phyloP scores from a whole-genome alignment of 2,113 vertebrate genomes.

The Leptosomus discolor region DNA sequence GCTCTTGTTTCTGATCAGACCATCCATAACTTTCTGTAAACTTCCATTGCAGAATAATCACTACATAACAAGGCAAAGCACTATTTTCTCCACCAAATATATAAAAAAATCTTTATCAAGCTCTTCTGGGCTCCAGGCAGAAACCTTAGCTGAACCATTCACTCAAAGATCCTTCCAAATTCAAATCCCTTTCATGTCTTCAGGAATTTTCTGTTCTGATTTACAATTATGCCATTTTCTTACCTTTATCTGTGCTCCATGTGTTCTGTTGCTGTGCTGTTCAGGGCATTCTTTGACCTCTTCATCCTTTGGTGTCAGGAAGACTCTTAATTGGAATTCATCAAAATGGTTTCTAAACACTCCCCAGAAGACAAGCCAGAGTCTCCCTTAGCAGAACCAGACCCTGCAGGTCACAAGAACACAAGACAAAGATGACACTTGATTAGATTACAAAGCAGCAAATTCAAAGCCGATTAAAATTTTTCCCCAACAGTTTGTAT shows the following conservation, averaged over 20 bases:
- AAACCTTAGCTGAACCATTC: background rate
- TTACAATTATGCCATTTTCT: background rate
- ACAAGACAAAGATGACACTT: background rate
- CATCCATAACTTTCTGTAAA: background rate
- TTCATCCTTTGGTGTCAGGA: background rate
- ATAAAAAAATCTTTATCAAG: background rate
- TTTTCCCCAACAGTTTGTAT: background rate
- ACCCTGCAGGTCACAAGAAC: conserved; percentile 2
- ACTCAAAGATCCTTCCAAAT: background rate
- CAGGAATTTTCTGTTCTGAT: background rate
- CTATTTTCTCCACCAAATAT: background rate
- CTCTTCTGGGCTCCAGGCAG: background rate
- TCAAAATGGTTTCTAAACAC: conserved; percentile 9
- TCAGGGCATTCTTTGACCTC: conserved; percentile 25
- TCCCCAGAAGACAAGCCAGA: background rate
- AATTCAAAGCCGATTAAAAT: background rate
- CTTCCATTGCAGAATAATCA: background rate
- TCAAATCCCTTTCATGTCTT: background rate
- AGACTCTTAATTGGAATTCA: conserved; percentile 42
- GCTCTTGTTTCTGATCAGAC: background rate
- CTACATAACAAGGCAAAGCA: background rate
- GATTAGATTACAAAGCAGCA: background rate
- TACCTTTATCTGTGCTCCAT: background rate
- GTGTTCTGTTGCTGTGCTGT: background rate
- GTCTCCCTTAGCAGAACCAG: background rate